These are phyloP conservation scores for Caenorhabditis brenneri DNA, from an alignment of 1,140 invertebrate species.

Conservation along the genomic window DNA sequence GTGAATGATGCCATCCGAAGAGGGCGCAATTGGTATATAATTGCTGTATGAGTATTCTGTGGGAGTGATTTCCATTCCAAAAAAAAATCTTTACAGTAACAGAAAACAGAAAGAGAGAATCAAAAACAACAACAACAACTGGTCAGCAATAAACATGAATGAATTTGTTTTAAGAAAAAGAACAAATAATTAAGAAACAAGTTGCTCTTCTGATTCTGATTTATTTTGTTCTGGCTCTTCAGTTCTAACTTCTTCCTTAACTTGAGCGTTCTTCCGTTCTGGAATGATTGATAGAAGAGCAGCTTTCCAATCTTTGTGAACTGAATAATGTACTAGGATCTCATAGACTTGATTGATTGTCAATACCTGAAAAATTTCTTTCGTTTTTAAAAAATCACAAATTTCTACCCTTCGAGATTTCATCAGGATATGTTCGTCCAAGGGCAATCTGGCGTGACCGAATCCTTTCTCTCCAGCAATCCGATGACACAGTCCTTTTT, in stretches of 20 bases:
- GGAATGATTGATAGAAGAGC: conserved; percentile 80
- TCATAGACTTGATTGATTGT: conserved; percentile 97
- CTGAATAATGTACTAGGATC: conserved; percentile 81
- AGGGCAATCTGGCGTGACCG: conserved; percentile 84
- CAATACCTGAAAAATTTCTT: conserved; percentile 75
- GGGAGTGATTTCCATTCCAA: not conserved
- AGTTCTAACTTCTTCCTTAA: conserved; percentile 37
- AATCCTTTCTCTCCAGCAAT: conserved; percentile 82
- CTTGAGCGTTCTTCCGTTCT: conserved; percentile 72
- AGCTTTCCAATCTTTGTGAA: conserved; percentile 83
- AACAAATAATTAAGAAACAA: too few species aligned
- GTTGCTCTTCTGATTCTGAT: not conserved
- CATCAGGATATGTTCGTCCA: conserved; percentile 88
- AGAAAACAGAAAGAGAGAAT: not conserved
- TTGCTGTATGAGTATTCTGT: not conserved
- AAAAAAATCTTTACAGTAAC: not conserved
- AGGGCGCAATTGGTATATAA: not conserved
- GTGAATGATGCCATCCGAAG: conserved; percentile 26
- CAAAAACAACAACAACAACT: not conserved
- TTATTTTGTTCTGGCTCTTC: conserved; percentile 27
- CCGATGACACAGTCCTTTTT: conserved; percentile 87
- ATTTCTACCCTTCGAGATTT: conserved; percentile 81
- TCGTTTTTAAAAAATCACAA: not conserved
- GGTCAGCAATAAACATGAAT: not conserved
- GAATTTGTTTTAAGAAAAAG: not conserved